Evolutionary conservation across 2,888 invertebrate genomes (phyloP).

Genomic region (Ormyrus rosae): DNA sequence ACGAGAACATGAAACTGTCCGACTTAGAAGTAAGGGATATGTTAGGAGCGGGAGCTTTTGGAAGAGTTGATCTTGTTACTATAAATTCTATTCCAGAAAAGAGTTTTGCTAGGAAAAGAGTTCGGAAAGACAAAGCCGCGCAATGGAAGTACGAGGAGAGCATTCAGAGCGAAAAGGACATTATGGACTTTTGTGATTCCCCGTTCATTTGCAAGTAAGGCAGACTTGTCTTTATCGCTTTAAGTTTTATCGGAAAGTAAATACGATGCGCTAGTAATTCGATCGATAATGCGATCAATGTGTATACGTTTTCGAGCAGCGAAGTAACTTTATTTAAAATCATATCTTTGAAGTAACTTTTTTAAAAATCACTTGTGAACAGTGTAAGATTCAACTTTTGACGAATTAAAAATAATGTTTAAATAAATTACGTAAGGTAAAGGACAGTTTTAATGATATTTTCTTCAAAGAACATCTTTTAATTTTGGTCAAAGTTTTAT

Average conservation of each 20-base stretch:
- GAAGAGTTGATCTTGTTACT: slow-evolving; percentile 85
- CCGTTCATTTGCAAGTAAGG: slow-evolving; percentile 83
- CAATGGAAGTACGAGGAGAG: slow-evolving; percentile 81
- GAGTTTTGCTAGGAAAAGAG: slow-evolving; percentile 81
- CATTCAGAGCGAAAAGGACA: slow-evolving; percentile 81
- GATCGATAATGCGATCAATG: too few relatives aligned
- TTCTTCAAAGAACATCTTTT: too few relatives aligned
- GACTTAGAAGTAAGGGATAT: slow-evolving; percentile 89
- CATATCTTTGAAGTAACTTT: too few relatives aligned
- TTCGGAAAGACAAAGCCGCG: slow-evolving; percentile 81
- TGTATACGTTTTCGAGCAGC: too few relatives aligned
- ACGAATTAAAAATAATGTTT: too few relatives aligned
- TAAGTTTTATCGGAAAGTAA: not conserved
- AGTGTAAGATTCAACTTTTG: too few relatives aligned
- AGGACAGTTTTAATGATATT: too few relatives aligned
- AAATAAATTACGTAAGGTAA: too few relatives aligned
- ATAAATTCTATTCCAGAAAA: slow-evolving; percentile 65
- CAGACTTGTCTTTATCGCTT: not conserved
- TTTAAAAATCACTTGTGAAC: too few relatives aligned
- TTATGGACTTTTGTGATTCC: slow-evolving; percentile 81
- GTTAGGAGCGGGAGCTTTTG: slow-evolving; percentile 93
- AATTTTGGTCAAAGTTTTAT: too few relatives aligned
- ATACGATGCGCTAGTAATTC: too few relatives aligned
- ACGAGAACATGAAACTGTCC: slow-evolving; percentile 82
- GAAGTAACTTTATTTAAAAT: too few relatives aligned